Evolutionary conservation across 2,888 invertebrate species (phyloP).

Genomic region (Lapara coniferarum): DNA sequence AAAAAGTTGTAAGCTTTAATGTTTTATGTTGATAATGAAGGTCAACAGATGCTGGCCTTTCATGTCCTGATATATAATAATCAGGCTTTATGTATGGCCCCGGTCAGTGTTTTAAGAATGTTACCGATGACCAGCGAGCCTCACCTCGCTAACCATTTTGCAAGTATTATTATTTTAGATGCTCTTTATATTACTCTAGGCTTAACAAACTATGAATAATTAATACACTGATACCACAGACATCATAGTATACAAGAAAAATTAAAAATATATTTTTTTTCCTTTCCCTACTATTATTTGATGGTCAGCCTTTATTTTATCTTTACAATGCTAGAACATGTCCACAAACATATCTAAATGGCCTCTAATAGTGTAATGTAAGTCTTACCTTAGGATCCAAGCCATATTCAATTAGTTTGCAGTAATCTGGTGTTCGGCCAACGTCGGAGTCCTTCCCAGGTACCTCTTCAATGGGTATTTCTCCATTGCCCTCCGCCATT

Average conservation of each 20-base stretch:
- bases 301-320: background rate
- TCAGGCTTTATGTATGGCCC: constrained; percentile 36
- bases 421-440: constrained; percentile 94
- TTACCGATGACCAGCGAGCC: background rate
- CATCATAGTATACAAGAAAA: background rate
- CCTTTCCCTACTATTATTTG: background rate
- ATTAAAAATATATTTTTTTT: background rate
- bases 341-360: background rate
- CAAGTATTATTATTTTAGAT: background rate
- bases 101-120: constrained; percentile 2
- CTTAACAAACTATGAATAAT: constrained; percentile 2
- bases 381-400: constrained; percentile 92
- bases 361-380: background rate
- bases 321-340: background rate
- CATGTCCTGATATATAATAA: constrained; percentile 41
- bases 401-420: constrained; percentile 97
- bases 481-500: constrained; percentile 95
- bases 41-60: constrained; percentile 49
- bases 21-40: constrained; percentile 42
- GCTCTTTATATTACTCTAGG: background rate
- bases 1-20: constrained; percentile 28
- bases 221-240: background rate
- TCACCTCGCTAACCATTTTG: background rate
- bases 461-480: constrained; percentile 89
- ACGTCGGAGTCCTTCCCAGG: constrained; percentile 87